These are phyloP conservation scores for Tragulus kanchil DNA, from an alignment of 2,113 vertebrate species.

Conservation along the genomic window DNA sequence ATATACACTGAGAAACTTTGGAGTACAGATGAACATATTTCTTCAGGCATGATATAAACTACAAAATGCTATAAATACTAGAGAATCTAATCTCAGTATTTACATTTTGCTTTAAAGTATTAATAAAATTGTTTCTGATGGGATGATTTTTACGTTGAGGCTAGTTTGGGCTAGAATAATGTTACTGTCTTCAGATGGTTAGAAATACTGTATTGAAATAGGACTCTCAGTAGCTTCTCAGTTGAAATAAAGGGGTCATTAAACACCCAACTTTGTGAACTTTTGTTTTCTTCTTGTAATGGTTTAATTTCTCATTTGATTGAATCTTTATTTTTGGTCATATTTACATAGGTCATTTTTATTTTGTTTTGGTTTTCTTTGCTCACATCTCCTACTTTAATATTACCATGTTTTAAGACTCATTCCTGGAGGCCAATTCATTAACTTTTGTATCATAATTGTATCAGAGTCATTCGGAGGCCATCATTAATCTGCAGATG, in stretches of 20 bases:
- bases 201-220: background rate
- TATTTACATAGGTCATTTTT: background rate
- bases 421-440: constrained; percentile 95
- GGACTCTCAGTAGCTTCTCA: background rate
- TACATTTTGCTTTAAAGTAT: background rate
- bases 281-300: background rate
- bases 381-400: background rate
- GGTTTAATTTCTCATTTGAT: background rate
- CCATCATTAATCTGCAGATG: constrained; percentile 93
- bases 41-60: background rate
- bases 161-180: background rate
- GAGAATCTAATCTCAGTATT: constrained; percentile 20
- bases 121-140: background rate
- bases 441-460: constrained; percentile 98
- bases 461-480: constrained; percentile 95
- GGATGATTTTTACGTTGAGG: background rate
- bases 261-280: background rate
- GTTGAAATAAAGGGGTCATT: background rate
- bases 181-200: background rate
- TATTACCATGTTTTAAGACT: constrained; percentile 62
- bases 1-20: background rate
- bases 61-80: constrained; percentile 7
- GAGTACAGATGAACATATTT: background rate
- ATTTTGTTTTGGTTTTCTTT: constrained; percentile 30
- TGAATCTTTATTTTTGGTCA: background rate